phyloP scores from a whole-genome alignment of 2,888 invertebrate species.

The Cantharis rufa region DNA sequence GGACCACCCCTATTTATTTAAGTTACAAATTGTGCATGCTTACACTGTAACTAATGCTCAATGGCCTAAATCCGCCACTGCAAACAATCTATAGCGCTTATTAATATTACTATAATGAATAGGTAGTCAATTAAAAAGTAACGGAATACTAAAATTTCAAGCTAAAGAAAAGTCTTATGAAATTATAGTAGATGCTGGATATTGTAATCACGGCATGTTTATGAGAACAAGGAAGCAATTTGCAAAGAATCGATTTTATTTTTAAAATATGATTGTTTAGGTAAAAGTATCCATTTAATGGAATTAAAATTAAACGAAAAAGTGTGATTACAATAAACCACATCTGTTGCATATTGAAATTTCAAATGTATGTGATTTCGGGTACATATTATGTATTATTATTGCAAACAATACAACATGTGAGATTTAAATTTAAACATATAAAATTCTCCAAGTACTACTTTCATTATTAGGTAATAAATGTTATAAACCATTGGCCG shows the following conservation, averaged over 20 bases:
- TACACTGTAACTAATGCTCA: neutral
- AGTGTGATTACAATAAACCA: neutral
- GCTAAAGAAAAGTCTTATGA: neutral
- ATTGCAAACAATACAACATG: neutral
- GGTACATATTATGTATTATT: neutral
- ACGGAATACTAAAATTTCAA: neutral
- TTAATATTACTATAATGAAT: neutral
- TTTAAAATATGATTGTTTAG: neutral
- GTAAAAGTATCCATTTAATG: neutral
- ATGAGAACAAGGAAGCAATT: neutral
- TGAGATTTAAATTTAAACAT: neutral
- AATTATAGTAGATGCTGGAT: neutral
- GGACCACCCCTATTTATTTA: neutral
- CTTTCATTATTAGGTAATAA: neutral
- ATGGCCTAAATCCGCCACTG: neutral
- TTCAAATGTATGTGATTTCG: neutral
- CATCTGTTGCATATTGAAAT: neutral
- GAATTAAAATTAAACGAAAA: neutral
- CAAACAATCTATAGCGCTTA: neutral
- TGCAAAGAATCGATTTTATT: neutral
- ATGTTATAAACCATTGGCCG: constrained; percentile 9
- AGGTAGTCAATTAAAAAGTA: neutral
- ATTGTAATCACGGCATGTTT: neutral
- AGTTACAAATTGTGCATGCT: neutral
- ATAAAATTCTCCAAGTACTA: neutral